Base-by-base conservation (phyloP, 2,797 vertebrate species). In the Myiotriccus ornatus region DNA sequence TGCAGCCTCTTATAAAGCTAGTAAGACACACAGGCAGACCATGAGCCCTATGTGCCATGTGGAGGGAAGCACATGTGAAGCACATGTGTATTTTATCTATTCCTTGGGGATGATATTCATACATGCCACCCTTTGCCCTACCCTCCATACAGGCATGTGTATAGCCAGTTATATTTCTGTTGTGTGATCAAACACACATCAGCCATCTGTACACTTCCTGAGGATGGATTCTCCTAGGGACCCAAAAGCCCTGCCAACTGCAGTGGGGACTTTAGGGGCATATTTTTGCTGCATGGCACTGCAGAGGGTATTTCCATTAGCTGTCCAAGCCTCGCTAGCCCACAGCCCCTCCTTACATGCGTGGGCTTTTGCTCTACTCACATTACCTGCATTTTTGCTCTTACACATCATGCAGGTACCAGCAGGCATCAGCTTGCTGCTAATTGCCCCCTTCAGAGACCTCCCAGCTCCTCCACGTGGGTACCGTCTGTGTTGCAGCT, bases 401-500 rank as follows among this genome's bases (percentile, higher is more conserved):
- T 77, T 20, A 5, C 18, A 13, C 19, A 6, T 23, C 0, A 0
- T 21, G 63, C 84, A 84, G 78, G 78, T 47, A 62, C 11, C 65
- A 41, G 52, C 76, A 84, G 55, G 55, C 52, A 76, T 10, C 64
- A 59, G 64, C 64, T 84, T 34, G 44, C 53, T 56, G 63, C 32
- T 60, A 5, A 17, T 22, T 47, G 53, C 28, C 69, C 89, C 41
- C 53, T 69, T 15, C 25, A 12, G 55, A 62, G 55, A 43, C 43
- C 65, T 89, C 1, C 11, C 34, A 34, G 41, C 64, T 64, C 18
- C 41, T 65, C 65, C 0, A 0, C 50, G 5, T 0, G 0, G 5
- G 15, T 3, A 0, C 41, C 0, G 0, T 32, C 57, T 7, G 0
- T 4, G 6, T 14, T 41, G n/a, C 59, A 84, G 43, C n/a, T 68